Evolutionary conservation across 2,888 invertebrate genomes (phyloP).

Genomic region (Vanessa cardui): DNA sequence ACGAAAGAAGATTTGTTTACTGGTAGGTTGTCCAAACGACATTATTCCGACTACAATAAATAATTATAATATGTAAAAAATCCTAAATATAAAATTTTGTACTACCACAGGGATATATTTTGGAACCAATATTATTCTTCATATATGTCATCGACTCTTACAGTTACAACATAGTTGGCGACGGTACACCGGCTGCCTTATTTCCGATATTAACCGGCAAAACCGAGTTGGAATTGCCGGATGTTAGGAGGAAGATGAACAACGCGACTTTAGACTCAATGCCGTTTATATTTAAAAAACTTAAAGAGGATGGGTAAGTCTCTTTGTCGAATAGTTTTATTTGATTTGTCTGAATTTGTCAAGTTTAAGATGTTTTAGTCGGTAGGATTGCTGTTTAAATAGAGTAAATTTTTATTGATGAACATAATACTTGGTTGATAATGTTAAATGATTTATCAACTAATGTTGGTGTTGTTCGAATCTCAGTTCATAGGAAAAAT

Average conservation of each 20-base stretch:
- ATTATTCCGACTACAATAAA: too few species aligned
- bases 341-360: neutral
- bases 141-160: constrained; percentile 21
- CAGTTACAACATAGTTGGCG: constrained; percentile 91
- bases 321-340: neutral
- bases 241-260: constrained; percentile 87
- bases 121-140: constrained; percentile 2
- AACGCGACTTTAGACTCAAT: constrained; percentile 88
- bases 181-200: constrained; percentile 93
- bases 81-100: neutral
- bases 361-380: too few species aligned
- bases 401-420: too few species aligned
- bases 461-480: too few species aligned
- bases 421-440: too few species aligned
- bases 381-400: too few species aligned
- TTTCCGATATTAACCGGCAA: constrained; percentile 94
- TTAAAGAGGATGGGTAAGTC: constrained; percentile 84
- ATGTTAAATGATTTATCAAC: too few species aligned
- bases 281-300: constrained; percentile 94
- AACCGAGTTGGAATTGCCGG: constrained; percentile 93
- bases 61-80: too few species aligned
- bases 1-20: too few species aligned
- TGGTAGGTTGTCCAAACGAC: too few species aligned
- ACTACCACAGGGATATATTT: constrained; percentile 1
- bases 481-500: too few species aligned